Evolutionary conservation across 2,113 vertebrate species (phyloP), one percentile per base, ranked within the genome.

Genomic region (Rhabdomys dilectus): DNA sequence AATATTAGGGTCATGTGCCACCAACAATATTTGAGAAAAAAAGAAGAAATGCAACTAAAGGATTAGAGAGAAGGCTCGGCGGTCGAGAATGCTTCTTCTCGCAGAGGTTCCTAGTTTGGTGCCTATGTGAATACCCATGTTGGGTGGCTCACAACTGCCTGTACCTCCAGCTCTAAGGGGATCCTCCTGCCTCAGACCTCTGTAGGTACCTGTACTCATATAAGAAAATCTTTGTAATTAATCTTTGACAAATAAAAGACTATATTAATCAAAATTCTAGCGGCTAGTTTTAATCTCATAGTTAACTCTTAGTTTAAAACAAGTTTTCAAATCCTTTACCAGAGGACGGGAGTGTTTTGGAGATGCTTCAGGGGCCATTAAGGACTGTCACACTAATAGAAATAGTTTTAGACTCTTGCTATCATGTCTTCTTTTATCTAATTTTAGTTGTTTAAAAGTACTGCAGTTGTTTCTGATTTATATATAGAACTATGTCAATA

Each of bases 281-380:
- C 53, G 91, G 29, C 45, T 86, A 88, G 16, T 53, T 94, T 91
- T 90, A 53, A 95, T 39, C n/a, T n/a, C 62, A 0, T 82, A n/a
- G 42, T n/a, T 97, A 89, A 94, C 58, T 80, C 42, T 92, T 93
- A 90, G 68, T 75, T 95, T 92, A 93, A 94, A 82, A 80, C 58
- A 72, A 42, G 16, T 66, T 45, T 31, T 64, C 10, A 45, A 45
- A 86, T 86, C 60, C 82, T 81, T 95, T 58, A 13, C 89, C 11
- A 84, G 88, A 89, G 75, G 7, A 53, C 51, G 73, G 34, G 11
- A 10, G 1, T 29, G 15, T 91, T 56, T 62, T 70, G 22, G 58
- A 86, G 22, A 13, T 11, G 0, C 34, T 2, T 53, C 9, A 48
- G 53, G 31, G 66, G 36, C 53, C 34, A 89, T 26, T 56, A 78